Evolutionary conservation across 2,797 vertebrate species (phyloP).

Genomic region (Numenius phaeopus): DNA sequence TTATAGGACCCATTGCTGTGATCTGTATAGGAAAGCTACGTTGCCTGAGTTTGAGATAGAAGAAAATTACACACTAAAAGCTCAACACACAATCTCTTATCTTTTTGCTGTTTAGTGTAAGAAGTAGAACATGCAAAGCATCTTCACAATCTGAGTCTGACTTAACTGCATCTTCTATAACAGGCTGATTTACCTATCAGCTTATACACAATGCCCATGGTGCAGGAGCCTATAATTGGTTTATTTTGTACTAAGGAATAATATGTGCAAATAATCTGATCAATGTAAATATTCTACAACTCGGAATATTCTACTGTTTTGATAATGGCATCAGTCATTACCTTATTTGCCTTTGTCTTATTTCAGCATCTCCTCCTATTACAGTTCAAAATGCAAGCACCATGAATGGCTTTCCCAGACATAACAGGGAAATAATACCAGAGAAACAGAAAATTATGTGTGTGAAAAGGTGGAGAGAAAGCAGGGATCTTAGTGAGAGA

Average conservation of each 20-base stretch:
- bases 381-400: not conserved
- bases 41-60: slow-evolving; percentile 16
- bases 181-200: not conserved
- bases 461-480: not conserved
- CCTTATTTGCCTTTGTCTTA: not conserved
- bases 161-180: not conserved
- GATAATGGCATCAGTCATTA: not conserved
- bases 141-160: not conserved
- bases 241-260: slow-evolving; percentile 39
- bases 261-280: not conserved
- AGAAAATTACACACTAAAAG: slow-evolving; percentile 65
- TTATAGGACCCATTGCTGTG: slow-evolving; percentile 46
- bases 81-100: not conserved
- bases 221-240: not conserved
- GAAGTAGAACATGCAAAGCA: not conserved
- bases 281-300: slow-evolving; percentile 9
- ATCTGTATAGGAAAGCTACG: slow-evolving; percentile 47
- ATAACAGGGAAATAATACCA: slow-evolving; percentile 9
- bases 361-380: not conserved
- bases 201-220: not conserved
- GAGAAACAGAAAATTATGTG: not conserved
- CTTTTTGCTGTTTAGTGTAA: slow-evolving; percentile 19
- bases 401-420: not conserved
- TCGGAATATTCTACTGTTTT: slow-evolving; percentile 53
- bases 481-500: not conserved